Evolutionary conservation across 2,797 vertebrate genomes (phyloP).

Genomic region (Melanogrammus aeglefinus): DNA sequence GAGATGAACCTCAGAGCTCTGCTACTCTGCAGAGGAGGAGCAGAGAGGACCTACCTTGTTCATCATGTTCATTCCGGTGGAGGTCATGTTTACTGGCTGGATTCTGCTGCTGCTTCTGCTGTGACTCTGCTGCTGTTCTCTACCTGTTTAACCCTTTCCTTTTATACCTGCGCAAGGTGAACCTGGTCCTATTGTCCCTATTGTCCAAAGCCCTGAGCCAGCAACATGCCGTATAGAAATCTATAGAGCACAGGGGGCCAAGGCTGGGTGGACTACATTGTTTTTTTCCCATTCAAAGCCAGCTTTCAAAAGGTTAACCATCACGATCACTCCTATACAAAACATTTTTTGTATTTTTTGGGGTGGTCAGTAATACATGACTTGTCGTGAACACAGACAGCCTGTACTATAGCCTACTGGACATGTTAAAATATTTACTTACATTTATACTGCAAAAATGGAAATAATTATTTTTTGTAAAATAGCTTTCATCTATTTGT

Average conservation of each 20-base stretch:
- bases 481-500: neutral
- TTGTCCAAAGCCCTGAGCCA: slow-evolving; percentile 54
- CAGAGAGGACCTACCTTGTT: slow-evolving; percentile 50
- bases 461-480: neutral
- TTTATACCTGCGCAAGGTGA: slow-evolving; percentile 55
- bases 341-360: slow-evolving; percentile 26
- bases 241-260: slow-evolving; percentile 48
- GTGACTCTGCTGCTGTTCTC: slow-evolving; percentile 40
- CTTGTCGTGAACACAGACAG: neutral
- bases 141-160: slow-evolving; percentile 59
- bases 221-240: slow-evolving; percentile 57
- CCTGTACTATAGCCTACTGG: neutral
- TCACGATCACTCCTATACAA: slow-evolving; percentile 27
- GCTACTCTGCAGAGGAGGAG: neutral
- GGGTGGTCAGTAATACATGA: neutral
- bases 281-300: slow-evolving; percentile 40
- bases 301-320: slow-evolving; percentile 50
- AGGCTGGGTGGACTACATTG: slow-evolving; percentile 37
- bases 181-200: slow-evolving; percentile 6
- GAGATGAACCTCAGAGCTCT: neutral
- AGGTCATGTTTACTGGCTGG: slow-evolving; percentile 57
- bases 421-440: neutral
- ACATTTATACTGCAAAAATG: neutral
- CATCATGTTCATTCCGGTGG: slow-evolving; percentile 66
- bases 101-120: slow-evolving; percentile 37